These are phyloP conservation scores for Luscinia megarhynchos DNA, from an alignment of 2,797 vertebrate genomes.

Conservation along the genomic window DNA sequence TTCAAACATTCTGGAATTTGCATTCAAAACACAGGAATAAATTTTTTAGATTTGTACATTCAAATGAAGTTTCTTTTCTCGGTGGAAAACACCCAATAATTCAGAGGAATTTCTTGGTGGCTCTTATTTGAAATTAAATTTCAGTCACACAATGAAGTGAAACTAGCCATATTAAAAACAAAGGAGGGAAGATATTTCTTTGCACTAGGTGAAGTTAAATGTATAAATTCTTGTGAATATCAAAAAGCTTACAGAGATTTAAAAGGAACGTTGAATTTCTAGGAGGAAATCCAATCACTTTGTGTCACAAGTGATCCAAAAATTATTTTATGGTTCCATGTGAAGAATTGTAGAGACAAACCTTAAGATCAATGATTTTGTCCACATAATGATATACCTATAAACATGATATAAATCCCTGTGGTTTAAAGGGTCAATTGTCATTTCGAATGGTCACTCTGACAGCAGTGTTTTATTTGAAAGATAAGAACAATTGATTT, in stretches of 20 bases:
- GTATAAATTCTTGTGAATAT: not conserved
- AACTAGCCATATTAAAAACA: not conserved
- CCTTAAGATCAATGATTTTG: constrained; percentile 12
- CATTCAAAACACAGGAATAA: not conserved
- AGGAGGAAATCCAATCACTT: not conserved
- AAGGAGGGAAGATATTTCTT: not conserved
- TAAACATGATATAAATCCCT: constrained; percentile 50
- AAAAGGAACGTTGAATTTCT: not conserved
- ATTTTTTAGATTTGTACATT: not conserved
- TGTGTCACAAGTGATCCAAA: not conserved
- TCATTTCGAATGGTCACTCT: not conserved
- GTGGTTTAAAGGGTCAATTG: not conserved
- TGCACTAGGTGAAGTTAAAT: not conserved
- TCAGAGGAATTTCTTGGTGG: not conserved
- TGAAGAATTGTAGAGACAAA: not conserved
- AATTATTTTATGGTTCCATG: not conserved
- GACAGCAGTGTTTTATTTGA: constrained; percentile 9
- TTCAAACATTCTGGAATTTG: not conserved
- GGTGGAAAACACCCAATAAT: not conserved
- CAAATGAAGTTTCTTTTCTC: not conserved
- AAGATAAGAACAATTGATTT: constrained; percentile 58
- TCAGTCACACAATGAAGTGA: not conserved
- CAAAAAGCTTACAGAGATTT: not conserved
- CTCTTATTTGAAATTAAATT: not conserved
- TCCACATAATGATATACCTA: constrained; percentile 12